Evolutionary conservation across 1,140 invertebrate species (phyloP), one percentile per base, ranked within the genome.

Genomic region (Gonioctena quinquepunctata): DNA sequence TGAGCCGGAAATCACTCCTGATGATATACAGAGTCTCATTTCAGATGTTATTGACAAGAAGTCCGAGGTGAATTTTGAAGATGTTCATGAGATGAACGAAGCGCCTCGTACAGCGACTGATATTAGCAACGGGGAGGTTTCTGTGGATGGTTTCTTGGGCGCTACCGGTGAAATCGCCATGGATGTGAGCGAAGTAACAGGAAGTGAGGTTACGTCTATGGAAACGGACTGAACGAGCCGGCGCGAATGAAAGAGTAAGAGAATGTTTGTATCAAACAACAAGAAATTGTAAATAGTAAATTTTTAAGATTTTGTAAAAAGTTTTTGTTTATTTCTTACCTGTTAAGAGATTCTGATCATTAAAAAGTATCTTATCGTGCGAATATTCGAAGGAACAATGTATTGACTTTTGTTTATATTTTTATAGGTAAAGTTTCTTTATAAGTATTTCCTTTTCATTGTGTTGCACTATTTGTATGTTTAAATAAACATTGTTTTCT

Each of bases 261-360:
- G 50, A 69, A 33, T 69, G 54, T 64, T 69, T 69, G 68, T 69
- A 64, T 61, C 61, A 63, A 69, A 65, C 60, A 64, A 64, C 28
- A 16, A 8, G 18, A 61, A 8, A 61, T 26, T 61, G 59, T 61
- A 61, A 27, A 61, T 61, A 61, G 59, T 61, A 61, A 61, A 61
- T 61, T 27, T 61, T 19, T 60, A 61, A 25, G 25, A 23, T 61
- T 61, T 61, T 61, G 59, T 61, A 61, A 61, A 60, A 61, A 61
- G 59, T 27, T 61, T 26, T 8, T 61, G 59, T 61, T 61, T 25
- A 27, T 26, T 61, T n/a, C n/a, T n/a, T n/a, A n/a, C n/a, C n/a
- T n/a, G n/a, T n/a, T n/a, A n/a, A n/a, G n/a, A n/a, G n/a, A n/a
- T n/a, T n/a, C n/a, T n/a, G n/a, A n/a, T n/a, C n/a, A n/a, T n/a